These are phyloP conservation scores for Labeo rohita DNA, from an alignment of 2,113 vertebrate species.

Conservation along the genomic window DNA sequence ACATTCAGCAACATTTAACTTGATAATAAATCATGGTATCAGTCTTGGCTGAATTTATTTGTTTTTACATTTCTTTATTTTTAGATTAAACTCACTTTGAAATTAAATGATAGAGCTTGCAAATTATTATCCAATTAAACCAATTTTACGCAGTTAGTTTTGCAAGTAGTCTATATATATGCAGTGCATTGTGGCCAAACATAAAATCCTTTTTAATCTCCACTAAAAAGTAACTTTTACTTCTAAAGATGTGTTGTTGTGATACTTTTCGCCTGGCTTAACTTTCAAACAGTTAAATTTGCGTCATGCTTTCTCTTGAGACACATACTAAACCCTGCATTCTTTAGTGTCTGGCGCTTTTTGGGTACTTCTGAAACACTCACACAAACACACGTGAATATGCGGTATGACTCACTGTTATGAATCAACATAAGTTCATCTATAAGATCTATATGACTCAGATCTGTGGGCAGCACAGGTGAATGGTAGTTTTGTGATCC, in stretches of 20 bases:
- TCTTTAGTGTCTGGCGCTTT: not conserved
- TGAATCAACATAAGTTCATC: not conserved
- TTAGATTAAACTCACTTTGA: not conserved
- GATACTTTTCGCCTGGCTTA: not conserved
- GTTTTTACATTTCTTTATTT: not conserved
- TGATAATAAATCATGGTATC: not conserved
- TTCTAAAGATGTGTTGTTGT: not conserved
- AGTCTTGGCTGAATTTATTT: not conserved
- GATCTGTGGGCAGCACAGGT: slow-evolving; percentile 4
- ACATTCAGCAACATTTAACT: not conserved
- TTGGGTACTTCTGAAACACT: not conserved
- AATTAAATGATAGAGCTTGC: not conserved
- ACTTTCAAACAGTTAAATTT: not conserved
- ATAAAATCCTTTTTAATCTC: not conserved
- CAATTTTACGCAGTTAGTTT: not conserved
- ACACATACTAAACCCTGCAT: not conserved
- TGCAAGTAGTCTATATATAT: not conserved
- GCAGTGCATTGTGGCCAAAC: not conserved
- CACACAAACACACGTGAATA: not conserved
- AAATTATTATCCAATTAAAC: not conserved
- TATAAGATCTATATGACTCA: slow-evolving; percentile 17
- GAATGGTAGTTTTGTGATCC: not conserved
- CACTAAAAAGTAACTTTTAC: not conserved
- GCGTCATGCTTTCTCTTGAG: not conserved
- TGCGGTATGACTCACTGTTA: not conserved